Evolutionary conservation across 2,888 invertebrate species (phyloP), one percentile per base, ranked within the genome.

Genomic region (Pristionchus entomophagus): DNA sequence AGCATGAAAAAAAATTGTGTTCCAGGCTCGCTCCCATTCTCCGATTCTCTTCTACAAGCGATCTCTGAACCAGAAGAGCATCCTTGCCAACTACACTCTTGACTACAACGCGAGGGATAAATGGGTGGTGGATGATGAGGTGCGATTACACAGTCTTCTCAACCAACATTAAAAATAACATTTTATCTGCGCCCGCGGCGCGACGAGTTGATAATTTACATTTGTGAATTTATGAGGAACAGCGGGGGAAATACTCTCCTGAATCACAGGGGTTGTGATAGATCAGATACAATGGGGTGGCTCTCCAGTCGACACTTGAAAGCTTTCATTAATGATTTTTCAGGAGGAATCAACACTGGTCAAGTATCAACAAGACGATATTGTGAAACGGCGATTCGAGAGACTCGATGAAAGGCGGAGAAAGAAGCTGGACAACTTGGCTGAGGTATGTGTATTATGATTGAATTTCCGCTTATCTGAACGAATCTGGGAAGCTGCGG

Each of bases 11-110:
- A 6, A 29, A 12, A 12, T 29, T 10, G 35, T 6, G 22, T 77
- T 41, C 32, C 22, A 85, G 85, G 22, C 10, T 35, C 85, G 77
- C 8, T 53, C 73, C 12, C 1, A 49, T 19, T 73, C 73, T 53
- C 85, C 85, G 3, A 85, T 77, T 38, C 19, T 32, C 2, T 77
- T n/a, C 85, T 77, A n/a, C 56, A 53, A 56, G 17, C 85, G 85
- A 0, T 3, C 35, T 32, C 85, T 77, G 0, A 56, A 53, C 38
- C 32, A n/a, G 12, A 51, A 38, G 77, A 77, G 73, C n/a, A 85
- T 85, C 19, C 85, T 77, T 32, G 85, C 73, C 2, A 26, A 32
- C 4, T 77, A 77, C 53, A 38, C 51, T 4, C 32, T 85, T 26
- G 35, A 73, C 32, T 85, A 85, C 41, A 53, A 77, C 38, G 51